Evolutionary conservation across 35 echinoderm and acorn worm genomes (phyloP).

Genomic region (Apostichopus parvimensis): DNA sequence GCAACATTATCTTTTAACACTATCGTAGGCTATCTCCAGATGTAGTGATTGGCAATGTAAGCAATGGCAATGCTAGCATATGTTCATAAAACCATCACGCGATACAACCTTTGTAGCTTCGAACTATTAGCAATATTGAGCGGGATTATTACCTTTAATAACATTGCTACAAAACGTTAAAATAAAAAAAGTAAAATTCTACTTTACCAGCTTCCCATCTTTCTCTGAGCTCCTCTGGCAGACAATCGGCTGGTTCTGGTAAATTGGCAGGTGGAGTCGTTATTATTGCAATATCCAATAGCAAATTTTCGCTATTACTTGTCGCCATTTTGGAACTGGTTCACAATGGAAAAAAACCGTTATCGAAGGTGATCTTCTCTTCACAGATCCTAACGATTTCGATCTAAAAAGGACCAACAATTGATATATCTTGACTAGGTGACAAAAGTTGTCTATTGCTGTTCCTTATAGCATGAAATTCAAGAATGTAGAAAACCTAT

Average conservation of each 20-base stretch:
- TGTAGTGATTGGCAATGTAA: too few species aligned
- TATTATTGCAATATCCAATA: background rate
- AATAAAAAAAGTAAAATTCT: background rate
- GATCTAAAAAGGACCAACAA: background rate
- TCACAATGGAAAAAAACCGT: background rate
- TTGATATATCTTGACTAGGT: background rate
- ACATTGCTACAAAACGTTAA: background rate
- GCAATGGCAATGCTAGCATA: too few species aligned
- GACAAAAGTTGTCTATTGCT: background rate
- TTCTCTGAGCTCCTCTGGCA: background rate
- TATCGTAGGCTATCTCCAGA: too few species aligned
- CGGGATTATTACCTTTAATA: too few species aligned
- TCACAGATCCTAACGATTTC: background rate
- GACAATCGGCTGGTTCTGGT: background rate
- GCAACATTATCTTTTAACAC: too few species aligned
- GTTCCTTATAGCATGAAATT: too few species aligned
- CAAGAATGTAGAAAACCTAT: background rate
- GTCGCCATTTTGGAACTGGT: background rate
- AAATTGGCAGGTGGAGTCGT: background rate
- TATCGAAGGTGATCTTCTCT: background rate
- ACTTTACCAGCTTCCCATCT: too few species aligned
- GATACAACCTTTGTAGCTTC: too few species aligned
- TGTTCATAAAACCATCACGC: too few species aligned
- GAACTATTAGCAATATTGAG: too few species aligned
- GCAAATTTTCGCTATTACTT: background rate